These are phyloP conservation scores for Rhinatrema bivittatum DNA, from an alignment of 2,797 vertebrate species.

Conservation along the genomic window DNA sequence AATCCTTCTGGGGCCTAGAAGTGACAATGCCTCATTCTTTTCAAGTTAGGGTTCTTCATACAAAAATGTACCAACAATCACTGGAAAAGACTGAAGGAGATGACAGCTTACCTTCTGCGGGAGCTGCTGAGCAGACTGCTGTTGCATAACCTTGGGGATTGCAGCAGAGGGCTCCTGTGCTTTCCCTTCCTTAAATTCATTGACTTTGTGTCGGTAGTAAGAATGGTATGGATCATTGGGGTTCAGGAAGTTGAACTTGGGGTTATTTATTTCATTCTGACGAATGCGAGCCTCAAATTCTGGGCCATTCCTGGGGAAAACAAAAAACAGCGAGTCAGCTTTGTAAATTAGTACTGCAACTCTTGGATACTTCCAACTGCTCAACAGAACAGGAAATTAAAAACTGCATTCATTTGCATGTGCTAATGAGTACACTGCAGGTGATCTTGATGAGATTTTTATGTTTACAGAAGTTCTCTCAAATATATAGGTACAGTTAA, in stretches of 20 bases:
- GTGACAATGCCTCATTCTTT: too few species aligned
- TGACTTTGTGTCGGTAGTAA: slow-evolving; percentile 97
- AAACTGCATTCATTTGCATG: too few species aligned
- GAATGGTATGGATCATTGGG: slow-evolving; percentile 97
- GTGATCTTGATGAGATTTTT: too few species aligned
- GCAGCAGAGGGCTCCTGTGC: slow-evolving; percentile 92
- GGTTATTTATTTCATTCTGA: slow-evolving; percentile 98
- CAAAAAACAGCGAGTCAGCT: accelerated
- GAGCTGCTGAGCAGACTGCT: slow-evolving; percentile 73
- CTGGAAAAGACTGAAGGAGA: background rate
- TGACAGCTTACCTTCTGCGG: slow-evolving; percentile 75
- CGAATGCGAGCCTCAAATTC: slow-evolving; percentile 97
- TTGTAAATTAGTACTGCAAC: too few species aligned
- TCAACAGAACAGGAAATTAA: too few species aligned
- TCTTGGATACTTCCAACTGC: too few species aligned
- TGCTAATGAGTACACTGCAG: too few species aligned
- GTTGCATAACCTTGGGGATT: slow-evolving; percentile 97
- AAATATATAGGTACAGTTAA: too few species aligned
- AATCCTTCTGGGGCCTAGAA: too few species aligned
- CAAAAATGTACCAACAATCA: too few species aligned
- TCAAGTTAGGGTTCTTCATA: too few species aligned
- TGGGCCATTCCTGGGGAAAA: slow-evolving; percentile 78
- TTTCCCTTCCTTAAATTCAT: slow-evolving; percentile 96
- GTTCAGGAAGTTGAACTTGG: slow-evolving; percentile 97
- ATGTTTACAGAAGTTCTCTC: too few species aligned